Evolutionary conservation across 2,888 invertebrate species (phyloP).

Genomic region (Mimachlamys varia): DNA sequence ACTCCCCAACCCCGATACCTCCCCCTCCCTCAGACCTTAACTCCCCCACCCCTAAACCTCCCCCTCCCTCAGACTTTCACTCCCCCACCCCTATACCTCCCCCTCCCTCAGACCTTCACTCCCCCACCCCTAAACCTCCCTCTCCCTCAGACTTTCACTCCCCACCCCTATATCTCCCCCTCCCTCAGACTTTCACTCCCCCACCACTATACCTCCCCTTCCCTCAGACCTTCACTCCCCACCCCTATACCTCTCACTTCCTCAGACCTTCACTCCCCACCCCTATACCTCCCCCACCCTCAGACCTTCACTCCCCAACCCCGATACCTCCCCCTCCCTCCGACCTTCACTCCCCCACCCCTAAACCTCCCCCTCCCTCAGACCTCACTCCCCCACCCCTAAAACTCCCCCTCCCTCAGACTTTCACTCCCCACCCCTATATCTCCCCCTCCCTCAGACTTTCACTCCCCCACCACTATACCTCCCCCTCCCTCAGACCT

Average conservation of each 20-base stretch:
- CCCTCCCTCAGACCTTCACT: background rate
- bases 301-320: background rate
- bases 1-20: background rate
- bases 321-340: background rate
- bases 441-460: background rate
- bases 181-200: background rate
- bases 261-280: too few relatives aligned
- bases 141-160: background rate
- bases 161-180: background rate
- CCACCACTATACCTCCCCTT: background rate
- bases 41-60: background rate
- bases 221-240: background rate
- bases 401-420: background rate
- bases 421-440: background rate
- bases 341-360: background rate
- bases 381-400: background rate
- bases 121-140: too few relatives aligned
- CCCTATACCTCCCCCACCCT: background rate
- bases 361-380: background rate
- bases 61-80: background rate
- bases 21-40: background rate
- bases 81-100: background rate
- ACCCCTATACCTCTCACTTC: too few relatives aligned
- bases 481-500: background rate
- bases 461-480: background rate